Percentiles rank a stretch among this genome's conserved stretches.
phyloP scores from a whole-genome alignment of 2,113 vertebrate genomes.

The Zosterops hypoxanthus region DNA sequence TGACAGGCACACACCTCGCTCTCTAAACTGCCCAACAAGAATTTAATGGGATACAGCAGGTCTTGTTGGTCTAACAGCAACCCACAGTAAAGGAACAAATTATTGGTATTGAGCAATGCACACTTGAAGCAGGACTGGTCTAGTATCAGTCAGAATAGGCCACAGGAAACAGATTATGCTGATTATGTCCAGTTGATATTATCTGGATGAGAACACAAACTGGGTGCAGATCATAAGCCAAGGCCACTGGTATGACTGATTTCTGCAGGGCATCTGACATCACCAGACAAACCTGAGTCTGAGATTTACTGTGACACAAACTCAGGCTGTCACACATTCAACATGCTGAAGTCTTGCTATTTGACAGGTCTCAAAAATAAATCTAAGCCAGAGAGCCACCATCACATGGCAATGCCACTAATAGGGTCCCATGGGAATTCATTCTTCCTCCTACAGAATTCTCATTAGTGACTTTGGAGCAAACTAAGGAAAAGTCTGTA shows the following conservation, averaged over 20 bases:
- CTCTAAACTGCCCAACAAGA: background rate
- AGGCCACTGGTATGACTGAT: background rate
- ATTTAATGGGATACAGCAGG: background rate
- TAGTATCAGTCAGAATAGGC: background rate
- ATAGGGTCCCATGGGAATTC: background rate
- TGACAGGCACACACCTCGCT: background rate
- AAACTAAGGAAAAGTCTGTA: background rate
- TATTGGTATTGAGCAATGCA: background rate
- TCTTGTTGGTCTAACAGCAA: background rate
- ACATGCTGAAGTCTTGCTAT: background rate
- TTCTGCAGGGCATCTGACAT: background rate
- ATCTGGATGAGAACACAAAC: background rate
- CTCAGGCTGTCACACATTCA: constrained; percentile 7
- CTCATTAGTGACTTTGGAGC: background rate
- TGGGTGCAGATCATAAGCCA: background rate
- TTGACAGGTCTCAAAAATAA: constrained; percentile 39
- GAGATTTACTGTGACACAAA: background rate
- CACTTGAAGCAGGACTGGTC: background rate
- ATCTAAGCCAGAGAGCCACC: background rate
- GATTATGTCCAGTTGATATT: background rate
- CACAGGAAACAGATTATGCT: background rate
- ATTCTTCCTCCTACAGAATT: background rate
- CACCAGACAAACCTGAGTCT: background rate
- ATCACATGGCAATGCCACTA: background rate
- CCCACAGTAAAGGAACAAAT: background rate